A percentile compares a stretch with the other conserved stretches of the same genome.
These are phyloP conservation scores for Onychostoma macrolepis DNA, from an alignment of 2,113 vertebrate species.

Conservation along the genomic window DNA sequence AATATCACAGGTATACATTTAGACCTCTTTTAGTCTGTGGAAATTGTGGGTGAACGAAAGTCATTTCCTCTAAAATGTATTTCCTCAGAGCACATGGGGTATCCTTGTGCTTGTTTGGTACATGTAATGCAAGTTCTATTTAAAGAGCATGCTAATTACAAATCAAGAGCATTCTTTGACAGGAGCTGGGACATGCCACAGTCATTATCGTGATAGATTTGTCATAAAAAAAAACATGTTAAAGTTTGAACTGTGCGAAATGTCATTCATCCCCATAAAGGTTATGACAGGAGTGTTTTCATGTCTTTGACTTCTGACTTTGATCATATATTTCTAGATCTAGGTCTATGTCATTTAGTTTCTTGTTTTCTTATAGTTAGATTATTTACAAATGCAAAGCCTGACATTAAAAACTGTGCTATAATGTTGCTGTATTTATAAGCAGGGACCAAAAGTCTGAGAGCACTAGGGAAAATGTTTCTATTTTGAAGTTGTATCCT, in stretches of 20 bases:
- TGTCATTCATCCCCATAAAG: neutral
- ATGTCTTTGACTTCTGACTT: neutral
- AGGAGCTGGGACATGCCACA: neutral
- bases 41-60: neutral
- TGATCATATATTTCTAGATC: neutral
- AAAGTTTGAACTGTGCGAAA: neutral
- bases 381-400: neutral
- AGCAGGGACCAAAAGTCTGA: neutral
- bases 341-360: neutral
- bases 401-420: neutral
- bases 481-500: neutral
- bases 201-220: neutral
- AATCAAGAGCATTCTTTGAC: conserved; percentile 18
- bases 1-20: neutral
- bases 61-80: neutral
- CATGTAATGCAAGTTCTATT: conserved; percentile 6
- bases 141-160: conserved; percentile 23
- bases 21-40: neutral
- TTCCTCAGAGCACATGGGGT: neutral
- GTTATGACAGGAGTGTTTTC: neutral
- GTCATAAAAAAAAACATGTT: neutral
- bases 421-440: neutral
- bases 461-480: neutral
- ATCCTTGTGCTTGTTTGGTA: neutral
- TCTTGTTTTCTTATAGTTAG: conserved; percentile 3